Conservation (phyloP, 2,797 vertebrate genomes). For the Parauchenoglanis ngamensis region DNA sequence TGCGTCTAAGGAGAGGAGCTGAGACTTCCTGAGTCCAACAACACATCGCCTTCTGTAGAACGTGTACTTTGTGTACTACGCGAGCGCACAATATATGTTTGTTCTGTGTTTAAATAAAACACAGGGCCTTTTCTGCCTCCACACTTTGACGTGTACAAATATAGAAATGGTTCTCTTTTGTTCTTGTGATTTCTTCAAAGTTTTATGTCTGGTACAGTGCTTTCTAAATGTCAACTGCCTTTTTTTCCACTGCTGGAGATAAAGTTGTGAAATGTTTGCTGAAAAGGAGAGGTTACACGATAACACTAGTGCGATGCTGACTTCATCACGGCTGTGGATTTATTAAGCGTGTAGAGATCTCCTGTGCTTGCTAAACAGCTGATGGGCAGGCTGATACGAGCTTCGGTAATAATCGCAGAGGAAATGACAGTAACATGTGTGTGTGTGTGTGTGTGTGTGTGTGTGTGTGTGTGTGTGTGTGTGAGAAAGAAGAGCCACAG, state of each 20-base stretch:
- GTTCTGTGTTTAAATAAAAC: background rate
- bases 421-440: slow-evolving; percentile 38
- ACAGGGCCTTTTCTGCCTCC: background rate
- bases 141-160: background rate
- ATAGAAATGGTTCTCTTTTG: background rate
- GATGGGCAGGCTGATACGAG: slow-evolving; percentile 10
- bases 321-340: slow-evolving; percentile 4
- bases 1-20: background rate
- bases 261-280: background rate
- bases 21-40: background rate
- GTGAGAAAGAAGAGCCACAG: background rate
- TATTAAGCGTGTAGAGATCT: slow-evolving; percentile 19
- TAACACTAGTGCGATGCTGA: background rate
- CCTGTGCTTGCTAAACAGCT: background rate
- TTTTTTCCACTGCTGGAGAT: slow-evolving; percentile 8
- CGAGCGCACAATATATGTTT: background rate
- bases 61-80: background rate
- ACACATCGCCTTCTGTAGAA: background rate
- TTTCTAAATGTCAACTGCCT: slow-evolving; percentile 16
- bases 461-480: slow-evolving; percentile 7
- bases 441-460: slow-evolving; percentile 33
- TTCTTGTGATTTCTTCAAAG: background rate
- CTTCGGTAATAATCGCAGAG: slow-evolving; percentile 33
- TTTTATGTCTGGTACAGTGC: background rate
- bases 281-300: slow-evolving; percentile 16